Conservation (phyloP, 1,140 invertebrate species). For the Philaenus spumarius region DNA sequence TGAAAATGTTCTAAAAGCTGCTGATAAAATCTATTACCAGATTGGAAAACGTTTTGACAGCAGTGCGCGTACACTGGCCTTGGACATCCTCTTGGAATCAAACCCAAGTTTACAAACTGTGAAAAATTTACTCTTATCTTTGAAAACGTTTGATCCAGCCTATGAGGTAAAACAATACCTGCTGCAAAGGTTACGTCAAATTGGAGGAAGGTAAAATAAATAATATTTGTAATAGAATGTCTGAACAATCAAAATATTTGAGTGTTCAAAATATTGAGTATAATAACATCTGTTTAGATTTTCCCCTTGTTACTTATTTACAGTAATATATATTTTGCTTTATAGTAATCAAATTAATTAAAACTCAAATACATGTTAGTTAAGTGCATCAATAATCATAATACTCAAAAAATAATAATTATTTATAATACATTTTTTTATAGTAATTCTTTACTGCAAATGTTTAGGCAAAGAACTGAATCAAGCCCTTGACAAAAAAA, state of each 20-base stretch:
- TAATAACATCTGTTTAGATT: too few relatives aligned
- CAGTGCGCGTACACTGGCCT: slow-evolving; percentile 59
- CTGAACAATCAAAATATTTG: background rate
- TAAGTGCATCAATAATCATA: too few relatives aligned
- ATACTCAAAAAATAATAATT: too few relatives aligned
- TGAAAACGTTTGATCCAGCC: slow-evolving; percentile 45
- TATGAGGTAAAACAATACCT: slow-evolving; percentile 63
- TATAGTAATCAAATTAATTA: too few relatives aligned
- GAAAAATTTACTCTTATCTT: slow-evolving; percentile 46
- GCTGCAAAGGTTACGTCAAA: slow-evolving; percentile 53
- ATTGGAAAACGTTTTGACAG: slow-evolving; percentile 56
- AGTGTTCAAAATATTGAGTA: background rate
- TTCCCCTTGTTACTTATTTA: too few relatives aligned
- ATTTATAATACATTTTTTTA: too few relatives aligned
- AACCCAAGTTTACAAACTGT: slow-evolving; percentile 48
- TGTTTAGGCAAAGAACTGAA: too few relatives aligned
- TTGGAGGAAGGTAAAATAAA: slow-evolving; percentile 47
- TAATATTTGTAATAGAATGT: background rate
- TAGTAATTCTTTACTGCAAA: too few relatives aligned
- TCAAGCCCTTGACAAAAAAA: too few relatives aligned
- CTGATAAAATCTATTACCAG: slow-evolving; percentile 57
- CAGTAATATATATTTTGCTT: too few relatives aligned
- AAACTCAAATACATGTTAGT: too few relatives aligned
- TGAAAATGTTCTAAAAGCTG: slow-evolving; percentile 42
- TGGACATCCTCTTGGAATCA: slow-evolving; percentile 61